These are phyloP conservation scores for Staurois parvus DNA, from an alignment of 2,797 vertebrate species.

Conservation along the genomic window DNA sequence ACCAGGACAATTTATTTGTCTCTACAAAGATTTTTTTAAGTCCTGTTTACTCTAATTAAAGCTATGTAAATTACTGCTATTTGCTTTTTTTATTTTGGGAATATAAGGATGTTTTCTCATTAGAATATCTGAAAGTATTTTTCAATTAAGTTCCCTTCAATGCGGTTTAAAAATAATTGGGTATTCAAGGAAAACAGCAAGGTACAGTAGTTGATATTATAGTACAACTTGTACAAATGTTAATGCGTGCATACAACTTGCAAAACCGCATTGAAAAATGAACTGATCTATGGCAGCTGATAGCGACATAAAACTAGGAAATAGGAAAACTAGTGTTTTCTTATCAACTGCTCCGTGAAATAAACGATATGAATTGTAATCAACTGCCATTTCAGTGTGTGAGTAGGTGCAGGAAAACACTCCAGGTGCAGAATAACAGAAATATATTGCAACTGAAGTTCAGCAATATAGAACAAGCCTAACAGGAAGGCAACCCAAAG, in stretches of 20 bases:
- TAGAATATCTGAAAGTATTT: constrained; percentile 43
- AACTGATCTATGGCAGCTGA: not conserved
- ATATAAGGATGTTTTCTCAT: constrained; percentile 38
- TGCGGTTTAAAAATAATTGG: constrained; percentile 36
- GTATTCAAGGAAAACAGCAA: constrained; percentile 5
- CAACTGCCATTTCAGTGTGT: too few relatives aligned
- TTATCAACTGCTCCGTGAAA: too few relatives aligned
- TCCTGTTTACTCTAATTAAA: constrained; percentile 36
- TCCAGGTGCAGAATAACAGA: too few relatives aligned
- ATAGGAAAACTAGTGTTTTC: too few relatives aligned
- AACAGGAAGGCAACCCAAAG: too few relatives aligned
- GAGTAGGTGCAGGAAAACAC: too few relatives aligned
- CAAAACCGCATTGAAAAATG: not conserved
- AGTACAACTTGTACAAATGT: not conserved
- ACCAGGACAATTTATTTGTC: constrained; percentile 39
- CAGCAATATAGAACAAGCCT: too few relatives aligned
- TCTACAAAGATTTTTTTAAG: constrained; percentile 17
- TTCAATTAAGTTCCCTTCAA: constrained; percentile 34
- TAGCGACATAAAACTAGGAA: too few relatives aligned
- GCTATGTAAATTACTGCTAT: constrained; percentile 36
- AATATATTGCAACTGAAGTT: too few relatives aligned
- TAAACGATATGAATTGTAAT: too few relatives aligned
- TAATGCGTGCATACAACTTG: not conserved
- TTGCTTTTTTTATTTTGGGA: constrained; percentile 13
- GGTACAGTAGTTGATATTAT: constrained; percentile 28